Evolutionary conservation across 2,797 vertebrate genomes (phyloP).

Genomic region (Xenentodon cancila): DNA sequence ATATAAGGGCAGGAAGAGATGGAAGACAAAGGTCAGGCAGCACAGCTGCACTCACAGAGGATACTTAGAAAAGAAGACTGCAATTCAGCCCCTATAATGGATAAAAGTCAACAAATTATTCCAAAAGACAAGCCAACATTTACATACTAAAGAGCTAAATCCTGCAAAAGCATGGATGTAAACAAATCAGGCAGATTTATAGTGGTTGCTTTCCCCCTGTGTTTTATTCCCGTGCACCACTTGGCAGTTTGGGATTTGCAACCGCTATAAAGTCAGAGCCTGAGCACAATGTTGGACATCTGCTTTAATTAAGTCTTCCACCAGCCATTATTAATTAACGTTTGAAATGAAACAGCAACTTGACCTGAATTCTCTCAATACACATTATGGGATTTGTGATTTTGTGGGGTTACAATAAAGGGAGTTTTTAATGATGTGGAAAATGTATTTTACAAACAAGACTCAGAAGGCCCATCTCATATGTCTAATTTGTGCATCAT

Average conservation of each 20-base stretch:
- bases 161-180: slow-evolving; percentile 23
- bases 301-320: slow-evolving; percentile 10
- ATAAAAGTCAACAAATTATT: no score
- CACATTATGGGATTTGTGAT: slow-evolving; percentile 1
- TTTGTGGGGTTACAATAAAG: neutral
- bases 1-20: slow-evolving; percentile 7
- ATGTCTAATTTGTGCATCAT: neutral
- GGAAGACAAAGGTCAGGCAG: slow-evolving; percentile 9
- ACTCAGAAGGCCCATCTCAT: neutral
- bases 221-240: slow-evolving; percentile 26
- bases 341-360: slow-evolving; percentile 3
- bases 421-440: slow-evolving; percentile 1
- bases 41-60: slow-evolving; percentile 39
- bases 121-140: slow-evolving; percentile 7
- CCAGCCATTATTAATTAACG: slow-evolving; percentile 11
- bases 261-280: neutral
- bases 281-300: slow-evolving; percentile 6
- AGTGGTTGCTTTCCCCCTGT: slow-evolving; percentile 14
- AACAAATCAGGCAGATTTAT: slow-evolving; percentile 15
- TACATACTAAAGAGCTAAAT: slow-evolving; percentile 17
- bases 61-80: slow-evolving; percentile 15
- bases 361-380: slow-evolving; percentile 8
- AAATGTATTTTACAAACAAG: neutral
- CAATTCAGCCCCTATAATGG: no score
- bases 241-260: slow-evolving; percentile 23